Evolutionary conservation across 1,140 invertebrate genomes (phyloP).

Genomic region (Episyrphus balteatus): DNA sequence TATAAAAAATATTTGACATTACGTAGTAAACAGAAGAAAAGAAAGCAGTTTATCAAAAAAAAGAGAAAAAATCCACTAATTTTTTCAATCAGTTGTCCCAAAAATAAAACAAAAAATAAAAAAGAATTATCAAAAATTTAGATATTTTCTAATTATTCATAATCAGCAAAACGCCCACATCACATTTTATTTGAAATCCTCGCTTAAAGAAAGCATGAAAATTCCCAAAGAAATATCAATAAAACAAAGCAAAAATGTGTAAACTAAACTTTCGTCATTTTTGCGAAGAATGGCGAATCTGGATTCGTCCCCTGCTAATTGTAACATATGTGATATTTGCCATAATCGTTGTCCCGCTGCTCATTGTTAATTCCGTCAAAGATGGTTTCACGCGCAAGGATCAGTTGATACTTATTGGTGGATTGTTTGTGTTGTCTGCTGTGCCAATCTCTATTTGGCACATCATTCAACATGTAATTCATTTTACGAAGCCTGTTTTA

Average conservation of each 20-base stretch:
- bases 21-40: no score
- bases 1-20: no score
- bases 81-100: no score
- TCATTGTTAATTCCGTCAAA: conserved; percentile 60
- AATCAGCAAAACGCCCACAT: no score
- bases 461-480: conserved; percentile 85
- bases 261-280: conserved; percentile 31
- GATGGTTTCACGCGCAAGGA: conserved; percentile 61
- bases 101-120: no score
- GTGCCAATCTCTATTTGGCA: conserved; percentile 89
- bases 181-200: no score
- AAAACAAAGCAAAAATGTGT: conserved; percentile 14
- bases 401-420: conserved; percentile 72
- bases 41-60: no score
- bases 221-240: no score
- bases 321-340: conserved; percentile 68
- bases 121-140: no score
- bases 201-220: no score
- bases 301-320: conserved; percentile 78
- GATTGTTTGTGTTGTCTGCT: conserved; percentile 80
- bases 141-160: no score
- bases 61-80: no score
- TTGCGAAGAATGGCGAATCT: conserved; percentile 67
- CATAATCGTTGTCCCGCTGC: conserved; percentile 69
- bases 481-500: conserved; percentile 84